Base-by-base conservation (phyloP, 2,888 invertebrate genomes). In the Cyclophora albipunctata region DNA sequence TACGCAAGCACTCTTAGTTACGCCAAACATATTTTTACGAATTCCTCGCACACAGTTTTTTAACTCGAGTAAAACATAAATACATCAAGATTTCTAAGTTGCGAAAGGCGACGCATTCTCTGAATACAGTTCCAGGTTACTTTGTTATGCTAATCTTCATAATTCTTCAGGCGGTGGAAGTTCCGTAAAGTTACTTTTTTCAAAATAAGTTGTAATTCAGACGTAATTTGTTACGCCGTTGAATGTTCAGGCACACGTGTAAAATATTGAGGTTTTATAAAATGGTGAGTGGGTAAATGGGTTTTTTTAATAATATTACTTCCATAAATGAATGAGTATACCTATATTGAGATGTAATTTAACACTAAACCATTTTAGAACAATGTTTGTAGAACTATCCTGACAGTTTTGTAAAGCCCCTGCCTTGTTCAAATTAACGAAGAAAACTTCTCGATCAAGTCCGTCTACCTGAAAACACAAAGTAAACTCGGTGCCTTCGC, bases 101-200 rank as follows among this genome's bases (percentile, higher is more conserved):
- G 69, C 69, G 68, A 74, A 79, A 78, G 69, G 71, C 74, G 69
- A 77, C 78, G 80, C 81, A 82, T 79, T 79, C 74, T 73, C 70
- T 72, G 78, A 81, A 80, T 73, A 80, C 82, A 79, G 85, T 76
- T 78, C 71, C 78, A 74, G 78, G 69, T 83, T 78, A 84, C 85
- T 85, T 87, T 86, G 87, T 87, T 86, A 87, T 87, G 87, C 83
- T 85, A 87, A 86, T 87, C 82, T 82, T 82, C 79, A 84, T 84
- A 86, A 86, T 87, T 85, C 84, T 85, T 83, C 73, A 73, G 79
- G 81, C 81, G 84, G 74, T 70, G 71, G 66, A 84, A 85, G 76
- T 85, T 85, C 75, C 63, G 66, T 55, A 67, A 74, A 83, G 75
- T 82, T 73, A 75, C 80, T 84, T 85, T 85, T 84, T 84, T 84